These are phyloP conservation scores for Hirtodrosophila confusa DNA, from an alignment of 2,888 invertebrate species.

Conservation along the genomic window DNA sequence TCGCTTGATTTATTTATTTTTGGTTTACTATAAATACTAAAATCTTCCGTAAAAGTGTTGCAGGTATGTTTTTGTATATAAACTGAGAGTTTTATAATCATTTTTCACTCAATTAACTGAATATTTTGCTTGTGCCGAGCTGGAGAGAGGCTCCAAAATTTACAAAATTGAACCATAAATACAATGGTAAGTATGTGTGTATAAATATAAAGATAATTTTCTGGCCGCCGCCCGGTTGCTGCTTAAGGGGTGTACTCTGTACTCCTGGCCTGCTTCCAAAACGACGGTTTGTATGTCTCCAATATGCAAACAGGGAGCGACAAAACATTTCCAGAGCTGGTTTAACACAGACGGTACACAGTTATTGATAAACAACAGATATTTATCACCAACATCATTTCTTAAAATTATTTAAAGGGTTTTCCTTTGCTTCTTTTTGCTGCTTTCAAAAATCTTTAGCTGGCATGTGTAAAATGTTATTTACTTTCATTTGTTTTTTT, in stretches of 20 bases:
- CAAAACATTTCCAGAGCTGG: constrained; percentile 77
- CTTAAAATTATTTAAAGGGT: constrained; percentile 74
- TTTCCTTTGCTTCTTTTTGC: constrained; percentile 19
- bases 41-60: constrained; percentile 57
- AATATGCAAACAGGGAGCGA: constrained; percentile 56
- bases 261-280: constrained; percentile 22
- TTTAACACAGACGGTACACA: constrained; percentile 80
- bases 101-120: constrained; percentile 31
- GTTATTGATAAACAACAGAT: constrained; percentile 74
- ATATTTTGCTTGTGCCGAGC: constrained; percentile 25
- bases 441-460: constrained; percentile 36
- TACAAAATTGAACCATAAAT: constrained; percentile 30
- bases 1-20: constrained; percentile 40
- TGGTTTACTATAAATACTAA: constrained; percentile 70
- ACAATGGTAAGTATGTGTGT: constrained; percentile 28
- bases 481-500: constrained; percentile 26
- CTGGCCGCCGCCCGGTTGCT: constrained; percentile 9
- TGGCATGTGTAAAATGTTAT: constrained; percentile 50
- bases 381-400: constrained; percentile 63
- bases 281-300: constrained; percentile 27
- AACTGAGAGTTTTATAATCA: constrained; percentile 34
- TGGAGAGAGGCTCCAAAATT: constrained; percentile 15
- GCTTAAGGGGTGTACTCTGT: constrained; percentile 35
- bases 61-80: constrained; percentile 52
- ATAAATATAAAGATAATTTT: constrained; percentile 44